Evolutionary conservation across 2,113 vertebrate genomes (phyloP).

Genomic region (Irena cyanogastra): DNA sequence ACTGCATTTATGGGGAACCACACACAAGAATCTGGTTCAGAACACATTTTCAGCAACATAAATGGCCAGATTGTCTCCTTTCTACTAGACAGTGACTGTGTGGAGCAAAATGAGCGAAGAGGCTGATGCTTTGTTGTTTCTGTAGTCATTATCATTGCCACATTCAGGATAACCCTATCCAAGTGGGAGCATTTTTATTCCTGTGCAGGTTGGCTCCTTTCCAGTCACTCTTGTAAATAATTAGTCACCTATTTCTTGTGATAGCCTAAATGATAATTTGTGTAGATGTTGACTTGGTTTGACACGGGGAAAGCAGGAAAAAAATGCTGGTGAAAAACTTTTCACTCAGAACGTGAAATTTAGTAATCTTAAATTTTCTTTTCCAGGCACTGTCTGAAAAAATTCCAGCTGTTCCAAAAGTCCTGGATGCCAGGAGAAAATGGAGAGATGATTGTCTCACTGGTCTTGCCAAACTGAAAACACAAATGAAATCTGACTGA

Average conservation of each 20-base stretch:
- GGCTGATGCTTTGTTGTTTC: neutral
- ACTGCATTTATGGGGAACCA: neutral
- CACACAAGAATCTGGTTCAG: neutral
- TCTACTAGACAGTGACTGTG: neutral
- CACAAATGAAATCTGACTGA: conserved; percentile 64
- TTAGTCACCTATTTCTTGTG: neutral
- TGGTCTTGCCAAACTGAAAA: conserved; percentile 83
- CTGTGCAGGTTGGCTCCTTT: neutral
- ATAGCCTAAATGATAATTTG: neutral
- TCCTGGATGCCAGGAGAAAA: conserved; percentile 78
- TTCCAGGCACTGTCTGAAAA: conserved; percentile 83
- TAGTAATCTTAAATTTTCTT: neutral
- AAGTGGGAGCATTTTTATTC: neutral
- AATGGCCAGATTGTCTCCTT: neutral
- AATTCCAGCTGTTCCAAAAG: conserved; percentile 77
- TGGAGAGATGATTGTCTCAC: conserved; percentile 86
- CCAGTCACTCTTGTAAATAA: neutral
- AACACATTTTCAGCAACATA: neutral
- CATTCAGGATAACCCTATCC: neutral
- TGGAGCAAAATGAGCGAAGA: neutral
- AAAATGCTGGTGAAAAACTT: neutral
- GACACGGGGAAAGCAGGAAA: neutral
- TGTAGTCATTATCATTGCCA: neutral
- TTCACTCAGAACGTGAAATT: neutral
- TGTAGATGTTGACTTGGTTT: neutral